Evolutionary conservation across 2,113 vertebrate species (phyloP).

Genomic region (Thryonomys swinderianus): DNA sequence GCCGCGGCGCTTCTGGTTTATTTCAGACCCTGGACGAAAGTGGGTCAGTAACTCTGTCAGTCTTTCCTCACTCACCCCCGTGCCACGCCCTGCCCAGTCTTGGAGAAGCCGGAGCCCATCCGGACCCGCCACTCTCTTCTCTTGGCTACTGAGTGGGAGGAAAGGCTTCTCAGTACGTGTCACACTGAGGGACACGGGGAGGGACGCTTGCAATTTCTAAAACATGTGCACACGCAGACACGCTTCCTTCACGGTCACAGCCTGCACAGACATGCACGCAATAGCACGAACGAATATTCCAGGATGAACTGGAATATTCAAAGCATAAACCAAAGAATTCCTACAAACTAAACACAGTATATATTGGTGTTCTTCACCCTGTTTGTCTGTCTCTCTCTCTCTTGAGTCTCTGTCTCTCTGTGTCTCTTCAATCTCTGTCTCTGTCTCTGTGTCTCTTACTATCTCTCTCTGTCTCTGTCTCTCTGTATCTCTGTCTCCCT

Average conservation of each 20-base stretch:
- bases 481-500: neutral
- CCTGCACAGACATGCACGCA: neutral
- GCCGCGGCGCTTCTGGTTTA: neutral
- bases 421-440: neutral
- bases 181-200: neutral
- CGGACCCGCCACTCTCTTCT: neutral
- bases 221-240: neutral
- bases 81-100: neutral
- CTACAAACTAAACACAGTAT: fast-evolving
- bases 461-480: neutral
- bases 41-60: neutral
- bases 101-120: neutral
- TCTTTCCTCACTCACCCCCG: neutral
- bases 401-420: neutral
- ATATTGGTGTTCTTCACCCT: neutral
- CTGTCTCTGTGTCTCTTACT: neutral
- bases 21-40: constrained; percentile 35
- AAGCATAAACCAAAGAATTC: neutral
- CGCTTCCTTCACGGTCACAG: neutral
- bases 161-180: neutral
- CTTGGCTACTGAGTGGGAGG: too few species aligned
- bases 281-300: neutral
- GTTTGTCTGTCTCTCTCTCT: neutral
- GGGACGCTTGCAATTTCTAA: neutral
- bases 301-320: neutral